Evolutionary conservation across 2,797 vertebrate genomes (phyloP).

Genomic region (Clamator glandarius): DNA sequence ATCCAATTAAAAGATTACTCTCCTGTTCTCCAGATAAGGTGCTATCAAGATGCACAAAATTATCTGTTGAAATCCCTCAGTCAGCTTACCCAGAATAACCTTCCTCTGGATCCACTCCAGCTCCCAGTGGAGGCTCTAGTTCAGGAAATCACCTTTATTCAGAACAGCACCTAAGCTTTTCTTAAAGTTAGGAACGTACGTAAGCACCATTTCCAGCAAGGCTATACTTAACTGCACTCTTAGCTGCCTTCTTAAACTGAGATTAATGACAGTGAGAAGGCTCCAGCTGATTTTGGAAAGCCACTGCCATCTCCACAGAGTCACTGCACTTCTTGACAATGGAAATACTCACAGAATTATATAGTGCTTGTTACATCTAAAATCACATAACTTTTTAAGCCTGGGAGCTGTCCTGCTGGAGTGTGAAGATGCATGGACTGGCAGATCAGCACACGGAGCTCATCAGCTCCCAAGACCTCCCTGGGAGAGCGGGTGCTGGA

Average conservation of each 20-base stretch:
- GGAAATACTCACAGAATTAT: neutral
- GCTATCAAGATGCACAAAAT: neutral
- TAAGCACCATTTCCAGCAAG: neutral
- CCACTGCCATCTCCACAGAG: fast-evolving
- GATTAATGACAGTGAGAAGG: neutral
- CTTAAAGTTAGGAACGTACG: neutral
- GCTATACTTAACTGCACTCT: neutral
- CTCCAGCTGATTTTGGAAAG: neutral
- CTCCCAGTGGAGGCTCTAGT: neutral
- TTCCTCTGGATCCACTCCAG: slow-evolving; percentile 17
- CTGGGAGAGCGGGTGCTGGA: neutral
- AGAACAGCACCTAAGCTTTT: neutral
- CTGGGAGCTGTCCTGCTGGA: fast-evolving
- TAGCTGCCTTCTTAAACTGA: neutral
- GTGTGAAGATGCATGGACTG: neutral
- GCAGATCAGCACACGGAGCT: fast-evolving
- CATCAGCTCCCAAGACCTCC: neutral
- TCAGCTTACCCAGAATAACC: slow-evolving; percentile 30
- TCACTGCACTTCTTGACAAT: neutral
- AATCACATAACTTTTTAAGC: neutral
- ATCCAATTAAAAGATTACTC: slow-evolving; percentile 47
- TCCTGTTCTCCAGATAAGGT: neutral
- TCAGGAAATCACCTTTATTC: slow-evolving; percentile 20
- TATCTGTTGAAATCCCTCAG: slow-evolving; percentile 20
- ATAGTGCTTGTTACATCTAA: neutral